These are phyloP conservation scores for Ptychochromis oligacanthus DNA, from an alignment of 2,113 vertebrate genomes.

Conservation along the genomic window DNA sequence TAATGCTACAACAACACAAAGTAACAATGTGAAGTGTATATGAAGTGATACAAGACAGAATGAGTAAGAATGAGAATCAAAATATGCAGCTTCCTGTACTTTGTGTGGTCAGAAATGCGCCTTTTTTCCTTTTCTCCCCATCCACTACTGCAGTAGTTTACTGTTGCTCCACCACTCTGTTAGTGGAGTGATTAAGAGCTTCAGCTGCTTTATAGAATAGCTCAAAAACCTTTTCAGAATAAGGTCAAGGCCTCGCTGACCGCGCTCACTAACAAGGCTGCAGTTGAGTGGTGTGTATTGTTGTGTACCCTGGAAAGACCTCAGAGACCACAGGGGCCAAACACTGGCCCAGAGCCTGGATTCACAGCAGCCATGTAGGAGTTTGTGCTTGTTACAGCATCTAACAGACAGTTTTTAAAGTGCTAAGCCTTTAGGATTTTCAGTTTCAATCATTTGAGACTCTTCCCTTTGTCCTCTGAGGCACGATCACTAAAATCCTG, in stretches of 20 bases:
- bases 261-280: constrained; percentile 32
- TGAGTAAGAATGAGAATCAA: not conserved
- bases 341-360: constrained; percentile 14
- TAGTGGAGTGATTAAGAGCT: constrained; percentile 44
- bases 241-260: constrained; percentile 36
- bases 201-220: constrained; percentile 38
- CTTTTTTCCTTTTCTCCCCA: not conserved
- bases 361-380: not conserved
- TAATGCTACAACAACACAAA: rapidly evolving
- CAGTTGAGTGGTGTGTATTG: constrained; percentile 20
- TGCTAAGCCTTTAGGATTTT: not conserved
- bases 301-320: constrained; percentile 14
- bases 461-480: not conserved
- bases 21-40: not conserved
- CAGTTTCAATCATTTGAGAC: not conserved
- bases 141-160: not conserved
- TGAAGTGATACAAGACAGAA: not conserved
- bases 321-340: constrained; percentile 18
- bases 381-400: not conserved
- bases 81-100: not conserved
- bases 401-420: not conserved
- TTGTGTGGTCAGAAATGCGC: not conserved
- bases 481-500: not conserved
- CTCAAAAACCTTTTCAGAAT: constrained; percentile 20
- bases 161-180: not conserved